A percentile compares a stretch with the other conserved stretches of the same genome.
These are phyloP conservation scores for Cnemophilus loriae DNA, from an alignment of 2,113 vertebrate species.

Conservation along the genomic window DNA sequence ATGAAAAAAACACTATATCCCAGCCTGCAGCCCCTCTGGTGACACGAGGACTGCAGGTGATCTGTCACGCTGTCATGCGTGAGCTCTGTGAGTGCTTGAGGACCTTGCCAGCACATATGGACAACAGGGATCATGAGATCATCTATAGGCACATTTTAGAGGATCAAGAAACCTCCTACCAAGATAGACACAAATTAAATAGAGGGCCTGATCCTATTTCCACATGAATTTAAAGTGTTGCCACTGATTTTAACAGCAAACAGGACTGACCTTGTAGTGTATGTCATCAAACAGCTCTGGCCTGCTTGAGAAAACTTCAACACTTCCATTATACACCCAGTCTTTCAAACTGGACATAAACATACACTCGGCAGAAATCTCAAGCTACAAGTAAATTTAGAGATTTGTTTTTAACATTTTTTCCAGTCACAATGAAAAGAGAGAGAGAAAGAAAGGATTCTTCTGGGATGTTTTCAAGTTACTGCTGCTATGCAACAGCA, in stretches of 20 bases:
- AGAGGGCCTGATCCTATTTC: neutral
- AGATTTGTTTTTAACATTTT: neutral
- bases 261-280: neutral
- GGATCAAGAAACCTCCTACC: neutral
- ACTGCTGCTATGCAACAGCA: neutral
- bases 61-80: neutral
- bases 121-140: slow-evolving; percentile 39
- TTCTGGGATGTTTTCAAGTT: neutral
- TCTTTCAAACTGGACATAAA: slow-evolving; percentile 42
- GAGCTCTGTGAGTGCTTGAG: neutral
- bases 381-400: neutral
- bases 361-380: slow-evolving; percentile 37
- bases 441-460: neutral
- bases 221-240: neutral
- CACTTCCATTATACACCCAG: neutral
- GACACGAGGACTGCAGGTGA: neutral
- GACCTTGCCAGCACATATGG: slow-evolving; percentile 13
- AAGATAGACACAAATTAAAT: slow-evolving; percentile 22
- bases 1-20: neutral
- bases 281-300: neutral
- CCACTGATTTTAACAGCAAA: neutral
- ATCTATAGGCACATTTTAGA: neutral
- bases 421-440: neutral
- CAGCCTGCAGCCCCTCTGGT: neutral
- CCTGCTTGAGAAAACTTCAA: slow-evolving; percentile 1